Percentiles rank a stretch among this genome's conserved stretches.
phyloP scores from a whole-genome alignment of 2,113 vertebrate genomes.

The Corythoichthys haematopterus region DNA sequence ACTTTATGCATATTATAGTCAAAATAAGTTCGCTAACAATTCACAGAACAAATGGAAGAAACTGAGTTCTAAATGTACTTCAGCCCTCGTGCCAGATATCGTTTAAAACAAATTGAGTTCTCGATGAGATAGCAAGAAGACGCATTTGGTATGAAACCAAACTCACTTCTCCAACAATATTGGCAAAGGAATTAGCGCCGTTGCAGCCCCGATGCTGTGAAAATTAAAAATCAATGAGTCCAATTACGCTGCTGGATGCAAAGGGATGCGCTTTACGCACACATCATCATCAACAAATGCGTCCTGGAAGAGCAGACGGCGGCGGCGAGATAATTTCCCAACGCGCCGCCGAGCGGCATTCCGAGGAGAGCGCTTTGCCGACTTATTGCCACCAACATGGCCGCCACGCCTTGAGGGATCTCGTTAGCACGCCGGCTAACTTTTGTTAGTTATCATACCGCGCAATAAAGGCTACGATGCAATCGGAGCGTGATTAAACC shows the following conservation, averaged over 20 bases:
- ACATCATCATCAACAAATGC: conserved; percentile 35
- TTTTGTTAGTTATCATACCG: conserved; percentile 53
- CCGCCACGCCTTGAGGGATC: conserved; percentile 55
- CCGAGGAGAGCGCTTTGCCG: conserved; percentile 44
- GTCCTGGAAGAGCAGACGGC: conserved; percentile 27
- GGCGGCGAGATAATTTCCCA: conserved; percentile 24
- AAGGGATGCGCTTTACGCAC: conserved; percentile 27
- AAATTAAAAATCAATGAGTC: conserved; percentile 39
- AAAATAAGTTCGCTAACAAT: too few relatives aligned
- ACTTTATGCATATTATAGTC: too few relatives aligned
- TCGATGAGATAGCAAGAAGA: not conserved
- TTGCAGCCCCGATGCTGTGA: conserved; percentile 6
- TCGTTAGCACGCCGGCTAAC: conserved; percentile 59
- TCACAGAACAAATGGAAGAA: too few relatives aligned
- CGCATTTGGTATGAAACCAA: not conserved
- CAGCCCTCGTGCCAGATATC: not conserved
- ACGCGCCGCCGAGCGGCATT: conserved; percentile 33
- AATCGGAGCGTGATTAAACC: conserved; percentile 65
- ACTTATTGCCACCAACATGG: conserved; percentile 59
- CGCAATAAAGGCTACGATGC: conserved; percentile 44
- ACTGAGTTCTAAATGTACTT: too few relatives aligned
- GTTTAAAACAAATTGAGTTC: not conserved
- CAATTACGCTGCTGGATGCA: conserved; percentile 9
- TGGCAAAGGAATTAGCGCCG: not conserved
- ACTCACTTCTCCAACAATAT: not conserved